Evolutionary conservation across 2,888 invertebrate species (phyloP), one percentile per base, ranked within the genome.

Genomic region (Ennomos erosarius): DNA sequence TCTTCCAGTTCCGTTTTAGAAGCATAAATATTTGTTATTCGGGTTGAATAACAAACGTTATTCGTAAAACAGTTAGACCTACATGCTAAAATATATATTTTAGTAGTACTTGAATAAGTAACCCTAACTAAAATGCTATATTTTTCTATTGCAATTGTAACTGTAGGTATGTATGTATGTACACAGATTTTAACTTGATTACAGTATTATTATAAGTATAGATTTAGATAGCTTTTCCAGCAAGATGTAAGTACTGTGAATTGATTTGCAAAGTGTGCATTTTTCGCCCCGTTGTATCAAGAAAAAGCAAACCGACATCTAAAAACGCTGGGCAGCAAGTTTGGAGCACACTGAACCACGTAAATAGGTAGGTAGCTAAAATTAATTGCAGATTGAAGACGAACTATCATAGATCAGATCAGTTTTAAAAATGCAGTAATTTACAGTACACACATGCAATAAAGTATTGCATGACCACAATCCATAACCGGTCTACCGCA

Each of bases 401-500:
- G 10, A 37, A 26, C 6, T 4, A 43, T 37, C 43, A 10, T 10
- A 57, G 33, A 37, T n/a, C 13, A 16, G 11, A 34, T 34, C 26
- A 40, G 39, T 12, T 34, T 55, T 51, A 36, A 48, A 45, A 52
- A 58, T 52, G 53, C 45, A 59, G 50, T 51, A 48, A 51, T 55
- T 51, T 44, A 55, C 39, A 62, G 55, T 55, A 47, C 47, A 55
- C 39, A 62, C 39, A 60, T 60, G 55, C 55, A 55, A 46, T 55
- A 55, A 51, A 73, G 71, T 72, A 75, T 71, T 74, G 78, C 75
- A 76, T 80, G 78, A 82, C 82, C 84, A 80, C 84, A 79, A 81
- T 77, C 76, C 74, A 75, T 77, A 79, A 82, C 82, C 83, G 81
- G 79, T 82, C 74, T 71, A n/a, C n/a, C n/a, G n/a, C n/a, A n/a